These are phyloP conservation scores for Eupithecia tripunctaria DNA, from an alignment of 2,888 invertebrate genomes.

Conservation along the genomic window DNA sequence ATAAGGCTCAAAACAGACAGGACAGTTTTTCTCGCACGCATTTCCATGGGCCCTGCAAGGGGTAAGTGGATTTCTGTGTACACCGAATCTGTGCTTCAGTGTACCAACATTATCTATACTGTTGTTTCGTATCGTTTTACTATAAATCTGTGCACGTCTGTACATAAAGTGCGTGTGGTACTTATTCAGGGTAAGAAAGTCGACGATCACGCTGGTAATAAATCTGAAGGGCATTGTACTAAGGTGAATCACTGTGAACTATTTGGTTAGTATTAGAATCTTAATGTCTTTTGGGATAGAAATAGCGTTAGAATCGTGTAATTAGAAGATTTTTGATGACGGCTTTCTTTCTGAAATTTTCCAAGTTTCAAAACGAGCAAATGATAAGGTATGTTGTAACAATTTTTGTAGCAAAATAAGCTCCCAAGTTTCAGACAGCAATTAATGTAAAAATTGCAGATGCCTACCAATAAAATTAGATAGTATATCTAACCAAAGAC, in stretches of 20 bases:
- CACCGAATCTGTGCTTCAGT: slow-evolving; percentile 68
- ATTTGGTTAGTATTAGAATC: slow-evolving; percentile 14
- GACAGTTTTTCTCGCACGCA: slow-evolving; percentile 43
- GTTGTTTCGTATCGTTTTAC: slow-evolving; percentile 38
- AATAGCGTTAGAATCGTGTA: background rate
- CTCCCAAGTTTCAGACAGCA: background rate
- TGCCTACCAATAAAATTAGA: background rate
- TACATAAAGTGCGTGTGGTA: slow-evolving; percentile 50
- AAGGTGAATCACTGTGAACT: slow-evolving; percentile 15
- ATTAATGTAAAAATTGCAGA: background rate
- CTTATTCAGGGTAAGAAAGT: slow-evolving; percentile 46
- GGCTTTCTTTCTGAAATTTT: background rate
- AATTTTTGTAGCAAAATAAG: background rate
- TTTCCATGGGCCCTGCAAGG: slow-evolving; percentile 75
- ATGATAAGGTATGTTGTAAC: background rate
- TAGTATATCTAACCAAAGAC: background rate
- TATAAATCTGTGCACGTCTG: slow-evolving; percentile 53
- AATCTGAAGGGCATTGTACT: slow-evolving; percentile 29
- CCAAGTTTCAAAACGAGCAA: background rate
- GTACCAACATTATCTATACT: slow-evolving; percentile 63
- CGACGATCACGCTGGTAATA: slow-evolving; percentile 50
- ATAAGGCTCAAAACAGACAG: slow-evolving; percentile 33
- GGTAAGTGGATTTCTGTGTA: slow-evolving; percentile 84
- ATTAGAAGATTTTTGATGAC: background rate
- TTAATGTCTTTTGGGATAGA: background rate